These are phyloP conservation scores for Tortricodes alternella DNA, from an alignment of 2,888 invertebrate species.

Conservation along the genomic window DNA sequence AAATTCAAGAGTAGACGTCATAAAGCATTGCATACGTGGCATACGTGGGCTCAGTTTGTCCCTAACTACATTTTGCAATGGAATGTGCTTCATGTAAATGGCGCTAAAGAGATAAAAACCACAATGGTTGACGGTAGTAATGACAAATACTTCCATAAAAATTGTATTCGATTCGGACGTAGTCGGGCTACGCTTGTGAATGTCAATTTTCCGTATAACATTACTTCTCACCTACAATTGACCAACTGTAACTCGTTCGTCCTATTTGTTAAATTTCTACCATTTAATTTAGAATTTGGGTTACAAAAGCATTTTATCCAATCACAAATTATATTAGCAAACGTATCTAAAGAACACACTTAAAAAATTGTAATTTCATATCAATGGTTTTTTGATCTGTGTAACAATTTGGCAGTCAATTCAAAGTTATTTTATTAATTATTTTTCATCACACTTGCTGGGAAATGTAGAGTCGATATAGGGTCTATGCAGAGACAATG, in stretches of 20 bases:
- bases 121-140: too few species aligned
- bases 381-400: conserved; percentile 35
- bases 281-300: conserved; percentile 65
- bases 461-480: too few species aligned
- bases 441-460: too few species aligned
- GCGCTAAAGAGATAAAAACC: too few species aligned
- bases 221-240: conserved; percentile 63
- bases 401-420: conserved; percentile 56
- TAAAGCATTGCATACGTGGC: too few species aligned
- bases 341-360: conserved; percentile 57
- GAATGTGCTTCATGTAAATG: background rate
- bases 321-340: conserved; percentile 34
- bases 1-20: too few species aligned
- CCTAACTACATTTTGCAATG: too few species aligned
- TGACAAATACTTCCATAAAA: background rate
- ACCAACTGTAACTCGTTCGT: conserved; percentile 47
- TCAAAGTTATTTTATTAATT: background rate
- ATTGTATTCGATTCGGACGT: background rate
- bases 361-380: conserved; percentile 35
- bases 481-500: too few species aligned
- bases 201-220: conserved; percentile 19
- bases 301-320: conserved; percentile 39
- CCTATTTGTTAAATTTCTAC: conserved; percentile 42
- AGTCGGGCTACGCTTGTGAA: conserved; percentile 2
- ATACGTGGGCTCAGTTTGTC: too few species aligned